These are phyloP conservation scores for Oryzias sinensis DNA, from an alignment of 2,797 vertebrate genomes.

Conservation along the genomic window DNA sequence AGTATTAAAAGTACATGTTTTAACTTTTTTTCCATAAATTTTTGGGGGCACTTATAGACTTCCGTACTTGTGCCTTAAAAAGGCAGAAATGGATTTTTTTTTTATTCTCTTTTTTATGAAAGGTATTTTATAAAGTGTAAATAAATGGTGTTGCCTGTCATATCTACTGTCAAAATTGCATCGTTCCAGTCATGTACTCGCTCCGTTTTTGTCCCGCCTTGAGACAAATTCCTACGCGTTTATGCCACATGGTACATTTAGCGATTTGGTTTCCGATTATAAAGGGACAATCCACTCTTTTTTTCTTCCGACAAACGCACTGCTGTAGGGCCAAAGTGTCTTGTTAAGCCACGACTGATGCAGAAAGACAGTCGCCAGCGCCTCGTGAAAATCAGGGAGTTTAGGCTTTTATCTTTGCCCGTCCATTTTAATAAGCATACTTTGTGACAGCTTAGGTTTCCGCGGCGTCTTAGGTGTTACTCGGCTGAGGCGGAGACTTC, in stretches of 20 bases:
- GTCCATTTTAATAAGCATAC: conserved; percentile 74
- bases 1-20: too few species aligned
- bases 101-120: too few species aligned
- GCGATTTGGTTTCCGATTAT: conserved; percentile 49
- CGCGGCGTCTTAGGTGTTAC: conserved; percentile 61
- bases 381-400: conserved; percentile 41
- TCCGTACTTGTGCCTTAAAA: too few species aligned
- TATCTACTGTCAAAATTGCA: too few species aligned
- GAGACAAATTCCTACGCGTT: conserved; percentile 52
- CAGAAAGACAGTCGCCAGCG: conserved; percentile 58
- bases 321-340: conserved; percentile 53
- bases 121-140: too few species aligned
- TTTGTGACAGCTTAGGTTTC: conserved; percentile 78
- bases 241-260: conserved; percentile 52
- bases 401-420: conserved; percentile 61
- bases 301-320: conserved; percentile 22
- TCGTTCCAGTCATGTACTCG: conserved; percentile 26
- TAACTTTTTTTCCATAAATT: too few species aligned
- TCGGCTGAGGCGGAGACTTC: conserved; percentile 53
- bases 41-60: too few species aligned
- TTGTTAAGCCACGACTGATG: conserved; percentile 59
- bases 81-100: too few species aligned
- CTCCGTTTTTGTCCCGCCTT: conserved; percentile 20
- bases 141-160: too few species aligned
- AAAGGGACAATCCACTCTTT: conserved; percentile 54